These are phyloP conservation scores for Progne subis DNA, from an alignment of 2,113 vertebrate species.

Conservation along the genomic window DNA sequence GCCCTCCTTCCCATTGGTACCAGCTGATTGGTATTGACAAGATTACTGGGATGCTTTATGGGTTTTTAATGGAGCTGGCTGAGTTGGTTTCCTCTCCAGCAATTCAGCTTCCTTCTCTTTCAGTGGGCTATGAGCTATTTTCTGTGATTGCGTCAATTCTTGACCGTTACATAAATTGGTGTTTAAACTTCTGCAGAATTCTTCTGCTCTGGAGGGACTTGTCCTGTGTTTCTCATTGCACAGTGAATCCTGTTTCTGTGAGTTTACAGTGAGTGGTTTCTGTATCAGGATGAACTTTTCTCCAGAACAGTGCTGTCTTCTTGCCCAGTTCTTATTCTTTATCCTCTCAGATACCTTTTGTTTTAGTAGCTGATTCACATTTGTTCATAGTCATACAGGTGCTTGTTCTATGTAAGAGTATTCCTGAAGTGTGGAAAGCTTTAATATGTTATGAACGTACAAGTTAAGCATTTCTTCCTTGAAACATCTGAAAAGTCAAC, in stretches of 20 bases:
- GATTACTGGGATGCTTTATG: not conserved
- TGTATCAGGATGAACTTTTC: not conserved
- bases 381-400: fast-evolving
- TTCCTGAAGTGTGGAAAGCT: not conserved
- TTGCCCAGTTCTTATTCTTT: not conserved
- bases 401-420: not conserved
- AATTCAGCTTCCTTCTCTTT: not conserved
- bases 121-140: not conserved
- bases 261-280: not conserved
- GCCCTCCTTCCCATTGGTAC: not conserved
- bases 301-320: not conserved
- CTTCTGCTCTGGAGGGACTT: not conserved
- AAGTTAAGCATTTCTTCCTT: not conserved
- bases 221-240: not conserved
- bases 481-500: not conserved
- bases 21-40: not conserved
- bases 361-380: not conserved
- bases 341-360: not conserved
- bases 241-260: not conserved
- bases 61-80: not conserved
- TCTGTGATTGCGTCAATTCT: not conserved
- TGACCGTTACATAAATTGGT: not conserved
- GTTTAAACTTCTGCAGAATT: not conserved
- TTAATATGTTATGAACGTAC: not conserved
- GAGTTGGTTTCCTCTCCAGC: not conserved